Percentiles rank a stretch among this genome's conserved stretches.
Conservation (phyloP, 2,888 invertebrate species). For the Eustalomyia histrio region DNA sequence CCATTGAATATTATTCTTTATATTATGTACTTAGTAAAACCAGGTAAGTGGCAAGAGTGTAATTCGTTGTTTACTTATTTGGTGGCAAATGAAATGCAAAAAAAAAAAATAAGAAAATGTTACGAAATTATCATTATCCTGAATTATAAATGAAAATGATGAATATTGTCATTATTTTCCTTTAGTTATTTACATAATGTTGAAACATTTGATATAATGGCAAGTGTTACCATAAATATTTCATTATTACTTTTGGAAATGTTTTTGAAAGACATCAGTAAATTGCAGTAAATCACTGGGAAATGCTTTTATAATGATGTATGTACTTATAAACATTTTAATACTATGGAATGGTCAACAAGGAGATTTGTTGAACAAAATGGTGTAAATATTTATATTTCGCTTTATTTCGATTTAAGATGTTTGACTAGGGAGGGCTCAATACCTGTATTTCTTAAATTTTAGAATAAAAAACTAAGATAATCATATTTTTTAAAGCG, state of each 20-base stretch:
- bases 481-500: too few species aligned
- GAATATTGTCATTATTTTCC: not conserved
- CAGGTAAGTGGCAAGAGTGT: not conserved
- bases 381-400: too few species aligned
- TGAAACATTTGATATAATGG: not conserved
- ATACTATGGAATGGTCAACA: too few species aligned
- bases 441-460: too few species aligned
- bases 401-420: too few species aligned
- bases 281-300: not conserved
- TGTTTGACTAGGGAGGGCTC: too few species aligned
- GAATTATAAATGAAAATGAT: slow-evolving; percentile 11
- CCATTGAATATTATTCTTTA: not conserved
- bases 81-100: not conserved
- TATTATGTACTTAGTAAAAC: not conserved
- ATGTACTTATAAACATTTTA: not conserved
- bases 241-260: not conserved
- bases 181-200: not conserved
- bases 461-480: too few species aligned
- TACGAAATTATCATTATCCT: slow-evolving; percentile 41
- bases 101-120: slow-evolving; percentile 26
- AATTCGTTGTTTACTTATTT: too few species aligned
- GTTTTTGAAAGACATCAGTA: not conserved
- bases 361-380: too few species aligned
- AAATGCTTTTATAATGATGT: not conserved
- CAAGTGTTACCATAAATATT: not conserved